Evolutionary conservation across 2,797 vertebrate genomes (phyloP), one percentile per base, ranked within the genome.

Genomic region (Neomorphus geoffroyi): DNA sequence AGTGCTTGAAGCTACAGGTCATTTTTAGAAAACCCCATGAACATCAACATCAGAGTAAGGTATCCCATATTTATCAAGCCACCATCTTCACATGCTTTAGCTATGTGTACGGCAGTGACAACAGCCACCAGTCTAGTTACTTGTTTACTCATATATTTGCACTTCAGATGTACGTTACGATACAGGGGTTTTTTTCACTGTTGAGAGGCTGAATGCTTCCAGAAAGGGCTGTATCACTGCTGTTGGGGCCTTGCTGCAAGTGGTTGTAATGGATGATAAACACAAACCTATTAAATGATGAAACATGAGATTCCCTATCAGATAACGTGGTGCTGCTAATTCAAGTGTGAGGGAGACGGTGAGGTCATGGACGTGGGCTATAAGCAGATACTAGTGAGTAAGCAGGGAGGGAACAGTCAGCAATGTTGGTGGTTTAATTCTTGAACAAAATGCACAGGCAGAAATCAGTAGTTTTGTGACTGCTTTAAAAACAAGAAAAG

Each of bases 251-350:
- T 54, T 75, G 6, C n/a, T 74, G 80, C 50, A 28, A 37, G n/a
- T 54, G 46, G n/a, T 74, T 74, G 39, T 69, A 78, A 78, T 74
- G 61, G 79, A 5, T 89, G 90, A 80, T 18, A 45, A 97, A 35
- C 61, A 61, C 84, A 92, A 92, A 87, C 28, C 84, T 67, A 48
- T 80, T 89, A 88, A 93, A 53, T 46, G 89, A 67, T 89, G 96
- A 96, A 94, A 96, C 1, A 5, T 37, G 93, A 94, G 95, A 96
- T 88, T 65, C 69, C 86, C 83, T 90, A 93, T 96, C 94, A 82
- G 83, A 51, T 96, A 93, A 78, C 88, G 0, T 39, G 16, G 54
- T 54, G 80, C 78, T 94, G 93, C 96, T 96, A 96, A 97, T 95
- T 96, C 0, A n/a, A 46, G 91, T 71, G 43, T 35, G 73, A 90